Base-by-base conservation (phyloP, 2,888 invertebrate species). In the Liopterus haemorrhoidalis region DNA sequence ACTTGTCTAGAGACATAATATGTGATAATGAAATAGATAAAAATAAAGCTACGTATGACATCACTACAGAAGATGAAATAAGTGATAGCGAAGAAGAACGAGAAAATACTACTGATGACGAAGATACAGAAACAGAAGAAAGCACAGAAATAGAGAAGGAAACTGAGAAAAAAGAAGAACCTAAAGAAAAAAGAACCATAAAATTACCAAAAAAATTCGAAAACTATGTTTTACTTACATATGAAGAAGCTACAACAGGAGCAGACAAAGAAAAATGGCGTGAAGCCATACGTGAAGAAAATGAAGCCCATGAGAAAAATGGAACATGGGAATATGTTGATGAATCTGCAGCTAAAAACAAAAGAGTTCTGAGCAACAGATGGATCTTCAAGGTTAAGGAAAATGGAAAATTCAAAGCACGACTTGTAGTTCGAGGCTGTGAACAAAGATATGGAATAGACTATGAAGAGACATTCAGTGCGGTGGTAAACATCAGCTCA, bases 371-470 rank as follows among this genome's bases (percentile, higher is more conserved):
- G 15, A 51, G 41, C 12, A 52, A 44, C 28, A 46, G 43, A 46
- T 55, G 56, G 52, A 39, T 54, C 1, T 55, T 55, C 21, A 54
- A 52, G 36, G 28, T 49, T 1, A 53, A 56, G 33, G 53, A 56
- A 35, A 46, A 51, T 38, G 50, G 49, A 5, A 44, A 41, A 45
- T 51, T 46, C 28, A 53, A 53, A 36, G 54, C 53, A 14, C 43
- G 52, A 41, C 14, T 56, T 11, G 55, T 50, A 15, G 46, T 46
- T 15, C 40, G 48, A 45, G 53, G 53, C 2, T 53, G 45, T 38
- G 38, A 53, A 46, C 49, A 54, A 39, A n/a, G n/a, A n/a, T n/a
- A n/a, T n/a, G n/a, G n/a, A n/a, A n/a, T n/a, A n/a, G n/a, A 21
- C 24, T 36, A 27, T 15, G 14, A 14, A 2, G 38, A 38, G 11